Evolutionary conservation across 2,888 invertebrate species (phyloP).

Genomic region (Cantharis nigra): DNA sequence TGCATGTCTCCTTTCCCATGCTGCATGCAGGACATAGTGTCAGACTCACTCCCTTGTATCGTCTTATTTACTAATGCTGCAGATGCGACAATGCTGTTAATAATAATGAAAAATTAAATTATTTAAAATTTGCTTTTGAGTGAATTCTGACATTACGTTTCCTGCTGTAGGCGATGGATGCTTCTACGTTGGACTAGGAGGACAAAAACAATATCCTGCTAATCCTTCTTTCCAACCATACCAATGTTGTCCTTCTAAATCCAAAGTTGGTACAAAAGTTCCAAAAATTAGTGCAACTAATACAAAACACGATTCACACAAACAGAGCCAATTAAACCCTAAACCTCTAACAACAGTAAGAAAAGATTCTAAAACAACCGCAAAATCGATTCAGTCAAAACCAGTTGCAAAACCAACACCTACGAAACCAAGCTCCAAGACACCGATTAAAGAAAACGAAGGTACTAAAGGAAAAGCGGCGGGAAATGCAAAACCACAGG

Average conservation of each 20-base stretch:
- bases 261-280: slow-evolving; percentile 59
- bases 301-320: slow-evolving; percentile 36
- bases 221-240: slow-evolving; percentile 83
- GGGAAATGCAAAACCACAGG: slow-evolving; percentile 60
- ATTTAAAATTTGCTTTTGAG: slow-evolving; percentile 40
- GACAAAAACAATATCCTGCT: slow-evolving; percentile 72
- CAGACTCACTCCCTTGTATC: slow-evolving; percentile 47
- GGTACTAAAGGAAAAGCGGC: slow-evolving; percentile 51
- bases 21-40: slow-evolving; percentile 57
- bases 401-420: slow-evolving; percentile 36
- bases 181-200: slow-evolving; percentile 95
- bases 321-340: slow-evolving; percentile 45
- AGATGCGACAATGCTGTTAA: slow-evolving; percentile 38
- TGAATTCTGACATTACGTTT: slow-evolving; percentile 80
- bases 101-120: slow-evolving; percentile 43
- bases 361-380: slow-evolving; percentile 25
- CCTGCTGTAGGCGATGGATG: slow-evolving; percentile 92
- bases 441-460: slow-evolving; percentile 5
- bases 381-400: slow-evolving; percentile 44
- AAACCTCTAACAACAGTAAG: slow-evolving; percentile 36
- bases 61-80: slow-evolving; percentile 46
- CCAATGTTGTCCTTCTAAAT: slow-evolving; percentile 90
- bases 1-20: slow-evolving; percentile 46
- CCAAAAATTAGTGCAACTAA: slow-evolving; percentile 44
- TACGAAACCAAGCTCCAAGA: slow-evolving; percentile 15